Conservation (phyloP, 1,140 invertebrate genomes). For the Lysiphlebus fabarum region DNA sequence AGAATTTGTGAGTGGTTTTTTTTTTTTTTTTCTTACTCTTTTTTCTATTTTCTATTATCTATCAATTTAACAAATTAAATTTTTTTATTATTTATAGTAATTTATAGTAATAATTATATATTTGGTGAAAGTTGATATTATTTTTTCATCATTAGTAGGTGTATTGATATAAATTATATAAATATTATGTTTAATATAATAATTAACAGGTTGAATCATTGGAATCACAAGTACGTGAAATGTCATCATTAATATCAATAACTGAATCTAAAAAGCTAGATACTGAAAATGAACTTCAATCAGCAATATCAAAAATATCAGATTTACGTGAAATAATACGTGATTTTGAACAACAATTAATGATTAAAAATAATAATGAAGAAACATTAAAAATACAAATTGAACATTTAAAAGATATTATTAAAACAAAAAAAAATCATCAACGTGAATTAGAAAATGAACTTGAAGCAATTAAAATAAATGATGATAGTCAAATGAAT, state of each 20-base stretch:
- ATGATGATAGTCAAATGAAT: slow-evolving; percentile 53
- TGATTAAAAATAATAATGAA: slow-evolving; percentile 58
- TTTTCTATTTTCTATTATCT: slow-evolving; percentile 12
- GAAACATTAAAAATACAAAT: slow-evolving; percentile 53
- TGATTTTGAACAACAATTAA: slow-evolving; percentile 70
- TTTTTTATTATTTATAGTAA: no score
- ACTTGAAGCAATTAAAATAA: slow-evolving; percentile 53
- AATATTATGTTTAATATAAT: no score
- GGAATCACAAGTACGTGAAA: slow-evolving; percentile 67
- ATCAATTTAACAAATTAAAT: neutral
- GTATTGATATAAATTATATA: neutral
- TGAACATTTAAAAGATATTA: slow-evolving; percentile 52
- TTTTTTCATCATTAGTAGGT: neutral
- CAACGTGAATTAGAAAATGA: slow-evolving; percentile 58
- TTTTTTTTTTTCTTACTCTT: no score
- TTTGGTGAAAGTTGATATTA: neutral
- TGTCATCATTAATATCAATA: slow-evolving; percentile 61
- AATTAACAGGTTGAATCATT: slow-evolving; percentile 63
- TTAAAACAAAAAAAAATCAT: slow-evolving; percentile 57
- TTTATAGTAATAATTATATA: neutral
- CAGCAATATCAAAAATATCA: slow-evolving; percentile 68
- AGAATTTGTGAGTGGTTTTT: slow-evolving; percentile 44
- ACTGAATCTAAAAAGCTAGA: slow-evolving; percentile 59
- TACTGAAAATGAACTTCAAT: slow-evolving; percentile 65
- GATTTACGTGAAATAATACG: slow-evolving; percentile 71